Base-by-base conservation (phyloP, 2,888 invertebrate species). In the Cryptus viduatorius region DNA sequence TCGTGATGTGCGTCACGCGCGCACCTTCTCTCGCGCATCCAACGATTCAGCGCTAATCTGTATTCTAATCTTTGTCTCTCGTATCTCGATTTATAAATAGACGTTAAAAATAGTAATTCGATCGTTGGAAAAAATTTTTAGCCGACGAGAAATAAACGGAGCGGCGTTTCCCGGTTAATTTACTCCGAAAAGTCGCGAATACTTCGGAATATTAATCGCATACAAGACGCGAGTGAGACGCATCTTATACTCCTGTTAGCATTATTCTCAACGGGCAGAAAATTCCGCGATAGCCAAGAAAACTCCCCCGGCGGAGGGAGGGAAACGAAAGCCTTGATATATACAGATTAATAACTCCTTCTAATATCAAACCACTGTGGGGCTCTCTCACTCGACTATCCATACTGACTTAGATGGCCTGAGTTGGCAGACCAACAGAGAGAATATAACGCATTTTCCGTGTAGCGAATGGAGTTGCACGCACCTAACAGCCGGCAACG, bases 401-500 rank as follows among this genome's bases (percentile, higher is more conserved):
- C 59, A 29, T 24, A 24, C 24, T 24, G 24, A 24, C 24, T 24
- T 24, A 56, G 53, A 19, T 16, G 8, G 16, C 16, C 4, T 7
- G 7, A n/a, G 53, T 56, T 56, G 53, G 59, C 59, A 59, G 5
- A 24, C 4, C 46, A 29, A 12, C 19, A 59, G 24, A 4, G 5
- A 8, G 16, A 3, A 16, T 16, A 31, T 65, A 10, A 65, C 16
- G 16, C 16, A 31, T n/a, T 65, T 65, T 42, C 16, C 37, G 53
- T 65, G 19, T 8, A 16, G 16, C 53, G 53, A 16, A 46, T 44
- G 4, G 31, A 68, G 29, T 67, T 46, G 76, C 75, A 29, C 68
- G 61, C 59, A 73, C 46, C 48, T 53, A 75, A 68, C 59, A 61
- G 73, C 68, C 46, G 59, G 29, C 16, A 42, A 48, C 44, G 67